phyloP scores from a whole-genome alignment of 1,140 invertebrate species.

The Latrodectus geometricus region DNA sequence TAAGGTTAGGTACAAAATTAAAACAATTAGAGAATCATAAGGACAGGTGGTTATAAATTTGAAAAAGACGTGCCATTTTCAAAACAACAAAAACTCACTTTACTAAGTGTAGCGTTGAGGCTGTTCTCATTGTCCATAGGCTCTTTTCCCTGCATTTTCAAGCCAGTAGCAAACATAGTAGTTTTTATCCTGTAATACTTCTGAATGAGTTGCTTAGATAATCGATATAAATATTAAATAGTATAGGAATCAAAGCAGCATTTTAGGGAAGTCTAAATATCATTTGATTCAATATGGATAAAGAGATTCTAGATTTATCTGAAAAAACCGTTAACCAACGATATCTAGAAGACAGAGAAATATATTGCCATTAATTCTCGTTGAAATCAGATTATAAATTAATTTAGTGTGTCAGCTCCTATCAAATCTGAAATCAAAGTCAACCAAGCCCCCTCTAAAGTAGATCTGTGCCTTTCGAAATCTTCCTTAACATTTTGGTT shows the following conservation, averaged over 20 bases:
- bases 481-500: not conserved
- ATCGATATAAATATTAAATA: not conserved
- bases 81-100: too few relatives aligned
- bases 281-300: not conserved
- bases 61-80: too few relatives aligned
- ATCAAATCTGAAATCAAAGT: not conserved
- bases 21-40: too few relatives aligned
- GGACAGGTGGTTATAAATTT: too few relatives aligned
- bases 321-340: not conserved
- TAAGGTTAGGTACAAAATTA: too few relatives aligned
- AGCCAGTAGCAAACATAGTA: not conserved
- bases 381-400: not conserved
- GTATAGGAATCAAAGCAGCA: not conserved
- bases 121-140: too few relatives aligned
- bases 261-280: not conserved
- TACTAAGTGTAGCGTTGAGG: too few relatives aligned
- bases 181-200: not conserved
- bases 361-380: not conserved
- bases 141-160: too few relatives aligned
- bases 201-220: not conserved
- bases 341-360: not conserved
- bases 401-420: not conserved
- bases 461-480: not conserved
- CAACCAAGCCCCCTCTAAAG: not conserved
- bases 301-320: not conserved